phyloP scores from a whole-genome alignment of 2,797 vertebrate genomes.

The Gallinago solitaria region DNA sequence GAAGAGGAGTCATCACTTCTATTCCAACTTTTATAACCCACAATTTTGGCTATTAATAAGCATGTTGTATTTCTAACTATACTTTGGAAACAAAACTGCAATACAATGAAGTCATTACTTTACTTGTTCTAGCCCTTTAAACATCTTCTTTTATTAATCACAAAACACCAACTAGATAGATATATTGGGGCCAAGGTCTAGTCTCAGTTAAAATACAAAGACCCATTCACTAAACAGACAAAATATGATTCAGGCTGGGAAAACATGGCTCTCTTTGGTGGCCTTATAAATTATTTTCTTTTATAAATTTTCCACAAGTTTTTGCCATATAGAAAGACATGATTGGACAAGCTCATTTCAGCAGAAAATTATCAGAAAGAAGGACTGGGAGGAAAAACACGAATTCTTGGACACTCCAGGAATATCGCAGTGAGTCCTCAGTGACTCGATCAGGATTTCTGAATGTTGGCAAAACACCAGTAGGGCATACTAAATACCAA shows the following conservation, averaged over 20 bases:
- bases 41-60: background rate
- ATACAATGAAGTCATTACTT: background rate
- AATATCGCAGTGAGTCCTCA: background rate
- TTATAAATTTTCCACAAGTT: background rate
- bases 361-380: background rate
- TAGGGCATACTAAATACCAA: background rate
- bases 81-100: background rate
- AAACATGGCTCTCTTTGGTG: background rate
- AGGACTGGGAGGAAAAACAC: background rate
- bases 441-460: background rate
- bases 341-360: background rate
- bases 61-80: background rate
- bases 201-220: background rate
- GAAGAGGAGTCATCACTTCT: background rate
- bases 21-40: background rate
- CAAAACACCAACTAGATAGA: background rate
- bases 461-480: background rate
- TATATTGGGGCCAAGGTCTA: background rate
- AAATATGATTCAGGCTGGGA: background rate
- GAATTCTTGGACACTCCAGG: background rate
- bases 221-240: background rate
- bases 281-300: background rate
- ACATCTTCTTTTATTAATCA: background rate
- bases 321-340: background rate
- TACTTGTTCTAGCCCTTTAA: background rate